Base-by-base conservation (phyloP, 1,140 invertebrate species). In the Diorhabda elongata region DNA sequence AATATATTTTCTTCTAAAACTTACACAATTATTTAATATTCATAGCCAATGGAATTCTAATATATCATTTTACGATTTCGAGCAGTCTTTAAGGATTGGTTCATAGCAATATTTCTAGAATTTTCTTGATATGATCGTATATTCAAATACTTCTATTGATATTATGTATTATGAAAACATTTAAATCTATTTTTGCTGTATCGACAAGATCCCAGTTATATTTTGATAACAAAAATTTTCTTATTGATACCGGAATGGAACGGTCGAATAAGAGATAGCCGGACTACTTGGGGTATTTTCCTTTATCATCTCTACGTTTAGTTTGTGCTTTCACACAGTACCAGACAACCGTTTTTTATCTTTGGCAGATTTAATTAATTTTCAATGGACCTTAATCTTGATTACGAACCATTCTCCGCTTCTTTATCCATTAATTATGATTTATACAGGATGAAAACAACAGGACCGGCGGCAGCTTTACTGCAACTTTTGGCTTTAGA, bases 391-490 rank as follows among this genome's bases (percentile, higher is more conserved):
- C 47, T 52, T 52, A 52, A 52, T 52, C 47, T 52, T 52, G 47
- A 52, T 52, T 52, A 52, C 47, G 47, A n/a, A 52, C 47, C 47
- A 52, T 52, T 52, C 47, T 52, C 47, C 47, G 47, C 47, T 52
- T 52, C 47, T 52, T 52, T 52, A 52, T 52, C n/a, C 47, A 52
- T 52, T 52, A 52, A 52, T 52, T 52, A 52, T 52, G 47, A 52
- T 52, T 52, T 52, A n/a, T n/a, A 52, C 6, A 8, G 47, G 47
- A 52, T 6, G 0, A 52, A 26, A 26, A 52, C 6, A 3, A n/a
- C 6, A 52, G 47, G n/a, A 6, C n/a, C 47, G n/a, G 47, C 6
- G 47, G 3, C 47, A 26, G n/a, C 47, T 52, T 52, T 52, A 3
- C 47, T 52, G 47, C 11, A 11, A 11, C 11, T 11, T 11, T 11